These are phyloP conservation scores for Chrysina gloriosa DNA, from an alignment of 2,888 invertebrate genomes.

Conservation along the genomic window DNA sequence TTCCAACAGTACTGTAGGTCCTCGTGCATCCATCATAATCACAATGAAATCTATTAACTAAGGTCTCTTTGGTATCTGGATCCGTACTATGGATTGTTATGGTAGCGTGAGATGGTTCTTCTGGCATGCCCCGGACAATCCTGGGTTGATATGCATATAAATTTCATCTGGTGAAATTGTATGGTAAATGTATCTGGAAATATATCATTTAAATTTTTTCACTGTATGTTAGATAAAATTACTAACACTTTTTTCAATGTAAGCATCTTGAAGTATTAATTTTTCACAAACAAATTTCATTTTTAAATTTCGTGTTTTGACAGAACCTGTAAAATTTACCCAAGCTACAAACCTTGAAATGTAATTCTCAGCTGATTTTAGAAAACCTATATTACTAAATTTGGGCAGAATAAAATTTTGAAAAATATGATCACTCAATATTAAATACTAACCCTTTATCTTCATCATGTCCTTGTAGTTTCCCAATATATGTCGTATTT, in stretches of 20 bases:
- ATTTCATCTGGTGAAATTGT: constrained; percentile 77
- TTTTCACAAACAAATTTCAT: not conserved
- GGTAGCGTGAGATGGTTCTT: constrained; percentile 76
- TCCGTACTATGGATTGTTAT: constrained; percentile 75
- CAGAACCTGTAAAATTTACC: constrained; percentile 41
- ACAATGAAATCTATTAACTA: constrained; percentile 80
- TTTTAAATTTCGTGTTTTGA: constrained; percentile 10
- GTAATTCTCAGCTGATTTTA: constrained; percentile 48
- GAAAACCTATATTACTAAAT: constrained; percentile 53
- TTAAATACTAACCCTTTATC: constrained; percentile 64
- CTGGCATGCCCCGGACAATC: constrained; percentile 72
- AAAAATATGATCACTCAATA: constrained; percentile 24
- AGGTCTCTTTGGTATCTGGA: constrained; percentile 69
- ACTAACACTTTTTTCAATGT: too few species aligned
- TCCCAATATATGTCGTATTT: constrained; percentile 63
- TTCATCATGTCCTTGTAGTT: constrained; percentile 63
- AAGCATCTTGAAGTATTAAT: too few species aligned
- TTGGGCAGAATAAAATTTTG: constrained; percentile 51
- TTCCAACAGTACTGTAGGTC: constrained; percentile 94
- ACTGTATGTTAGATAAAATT: too few species aligned
- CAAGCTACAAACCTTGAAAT: constrained; percentile 44
- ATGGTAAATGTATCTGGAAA: constrained; percentile 75
- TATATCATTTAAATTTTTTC: constrained; percentile 27
- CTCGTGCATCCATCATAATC: constrained; percentile 89
- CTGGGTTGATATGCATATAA: constrained; percentile 77